Evolutionary conservation across 2,888 invertebrate species (phyloP).

Genomic region (Scaptomyza caliginosa): DNA sequence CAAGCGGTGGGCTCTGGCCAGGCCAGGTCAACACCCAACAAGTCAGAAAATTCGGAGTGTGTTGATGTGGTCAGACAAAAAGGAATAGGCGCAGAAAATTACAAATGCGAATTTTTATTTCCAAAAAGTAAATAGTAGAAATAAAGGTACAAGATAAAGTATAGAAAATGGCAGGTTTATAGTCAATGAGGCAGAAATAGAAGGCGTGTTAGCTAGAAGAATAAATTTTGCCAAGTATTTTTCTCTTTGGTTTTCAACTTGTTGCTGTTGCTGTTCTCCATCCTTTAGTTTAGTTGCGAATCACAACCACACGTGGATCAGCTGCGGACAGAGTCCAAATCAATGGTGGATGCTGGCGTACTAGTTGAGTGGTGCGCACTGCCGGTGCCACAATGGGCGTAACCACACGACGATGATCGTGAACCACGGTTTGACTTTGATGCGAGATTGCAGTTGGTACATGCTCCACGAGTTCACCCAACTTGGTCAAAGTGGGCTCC

Average conservation of each 20-base stretch:
- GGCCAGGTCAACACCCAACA: no score
- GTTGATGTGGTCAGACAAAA: slow-evolving; percentile 30
- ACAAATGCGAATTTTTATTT: slow-evolving; percentile 66
- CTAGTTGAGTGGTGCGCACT: slow-evolving; percentile 81
- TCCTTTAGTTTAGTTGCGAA: slow-evolving; percentile 48
- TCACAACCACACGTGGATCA: slow-evolving; percentile 68
- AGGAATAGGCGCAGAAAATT: slow-evolving; percentile 16
- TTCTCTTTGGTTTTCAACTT: slow-evolving; percentile 54
- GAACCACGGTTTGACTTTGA: slow-evolving; percentile 86
- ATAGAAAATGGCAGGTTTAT: slow-evolving; percentile 36
- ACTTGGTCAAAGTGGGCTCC: slow-evolving; percentile 80
- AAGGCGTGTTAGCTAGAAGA: slow-evolving; percentile 34
- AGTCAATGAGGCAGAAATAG: slow-evolving; percentile 32
- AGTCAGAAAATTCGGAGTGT: no score
- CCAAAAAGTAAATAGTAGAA: slow-evolving; percentile 37
- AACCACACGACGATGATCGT: slow-evolving; percentile 84
- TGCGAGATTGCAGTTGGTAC: slow-evolving; percentile 86
- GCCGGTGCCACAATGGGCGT: slow-evolving; percentile 83
- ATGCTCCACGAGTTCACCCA: slow-evolving; percentile 82
- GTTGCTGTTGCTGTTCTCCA: slow-evolving; percentile 5
- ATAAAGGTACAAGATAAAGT: slow-evolving; percentile 31
- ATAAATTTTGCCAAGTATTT: slow-evolving; percentile 43
- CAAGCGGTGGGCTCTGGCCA: slow-evolving; percentile 74
- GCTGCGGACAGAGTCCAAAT: slow-evolving; percentile 70
- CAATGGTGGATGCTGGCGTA: slow-evolving; percentile 82